Evolutionary conservation across 2,113 vertebrate genomes (phyloP).

Genomic region (Pomatorhinus ruficollis): DNA sequence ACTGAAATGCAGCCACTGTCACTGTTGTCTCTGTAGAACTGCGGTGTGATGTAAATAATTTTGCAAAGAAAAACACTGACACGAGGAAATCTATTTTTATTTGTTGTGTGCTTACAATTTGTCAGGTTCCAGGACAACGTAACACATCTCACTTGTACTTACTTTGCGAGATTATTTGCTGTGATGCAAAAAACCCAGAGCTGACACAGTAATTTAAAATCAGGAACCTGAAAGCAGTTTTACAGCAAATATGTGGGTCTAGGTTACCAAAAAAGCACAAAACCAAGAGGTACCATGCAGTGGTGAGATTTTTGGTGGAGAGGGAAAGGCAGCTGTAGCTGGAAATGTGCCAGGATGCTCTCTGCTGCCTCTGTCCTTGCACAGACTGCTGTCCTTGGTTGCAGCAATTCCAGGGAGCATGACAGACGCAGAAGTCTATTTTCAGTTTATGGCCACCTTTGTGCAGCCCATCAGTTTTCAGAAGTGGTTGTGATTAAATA

Average conservation of each 20-base stretch:
- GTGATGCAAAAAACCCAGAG: conserved; percentile 31
- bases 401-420: background rate
- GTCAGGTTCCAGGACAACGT: conserved; percentile 26
- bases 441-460: background rate
- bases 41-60: background rate
- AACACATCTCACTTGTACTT: conserved; percentile 8
- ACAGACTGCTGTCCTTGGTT: background rate
- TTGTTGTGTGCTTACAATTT: conserved; percentile 45
- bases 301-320: background rate
- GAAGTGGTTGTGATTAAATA: background rate
- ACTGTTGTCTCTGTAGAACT: background rate
- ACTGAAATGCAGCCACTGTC: background rate
- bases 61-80: background rate
- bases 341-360: background rate
- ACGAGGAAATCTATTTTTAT: conserved; percentile 53
- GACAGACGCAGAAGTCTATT: background rate
- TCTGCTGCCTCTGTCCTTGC: background rate
- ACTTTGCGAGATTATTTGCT: conserved; percentile 53
- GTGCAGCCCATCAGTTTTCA: background rate
- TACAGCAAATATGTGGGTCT: background rate
- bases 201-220: conserved; percentile 40
- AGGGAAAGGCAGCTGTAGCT: background rate
- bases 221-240: conserved; percentile 15
- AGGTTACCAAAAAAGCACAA: background rate
- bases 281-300: background rate